phyloP scores from a whole-genome alignment of 2,888 invertebrate species.

The Dilophus febrilis region DNA sequence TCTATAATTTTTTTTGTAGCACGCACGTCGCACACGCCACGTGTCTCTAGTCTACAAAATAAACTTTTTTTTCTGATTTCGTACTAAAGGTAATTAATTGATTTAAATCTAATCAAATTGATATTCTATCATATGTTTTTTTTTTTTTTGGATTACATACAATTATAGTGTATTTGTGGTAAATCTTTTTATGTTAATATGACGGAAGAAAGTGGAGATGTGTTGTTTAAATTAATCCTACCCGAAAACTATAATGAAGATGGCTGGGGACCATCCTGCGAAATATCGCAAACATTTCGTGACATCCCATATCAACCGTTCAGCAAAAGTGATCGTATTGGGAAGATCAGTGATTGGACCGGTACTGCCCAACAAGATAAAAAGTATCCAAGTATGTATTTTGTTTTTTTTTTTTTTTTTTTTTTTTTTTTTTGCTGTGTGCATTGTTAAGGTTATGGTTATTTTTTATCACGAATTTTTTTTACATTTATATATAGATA shows the following conservation, averaged over 20 bases:
- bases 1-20: too few relatives aligned
- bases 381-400: conserved; percentile 68
- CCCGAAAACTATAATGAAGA: conserved; percentile 26
- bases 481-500: conserved; percentile 37
- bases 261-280: conserved; percentile 97
- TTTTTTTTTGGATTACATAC: too few relatives aligned
- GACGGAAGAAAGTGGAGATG: too few relatives aligned
- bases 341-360: conserved; percentile 99
- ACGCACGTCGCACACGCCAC: too few relatives aligned
- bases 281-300: conserved; percentile 81
- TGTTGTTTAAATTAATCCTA: too few relatives aligned
- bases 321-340: conserved; percentile 93
- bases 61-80: too few relatives aligned
- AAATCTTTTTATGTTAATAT: too few relatives aligned
- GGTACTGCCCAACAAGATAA: conserved; percentile 83
- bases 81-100: too few relatives aligned
- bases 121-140: too few relatives aligned
- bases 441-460: background rate
- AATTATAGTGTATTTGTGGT: too few relatives aligned
- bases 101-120: too few relatives aligned
- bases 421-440: background rate
- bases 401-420: conserved; percentile 2
- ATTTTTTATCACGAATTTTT: background rate
- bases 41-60: too few relatives aligned
- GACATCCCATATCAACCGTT: conserved; percentile 69